phyloP scores from a whole-genome alignment of 1,140 invertebrate species.

The Matsumurasca onukii region DNA sequence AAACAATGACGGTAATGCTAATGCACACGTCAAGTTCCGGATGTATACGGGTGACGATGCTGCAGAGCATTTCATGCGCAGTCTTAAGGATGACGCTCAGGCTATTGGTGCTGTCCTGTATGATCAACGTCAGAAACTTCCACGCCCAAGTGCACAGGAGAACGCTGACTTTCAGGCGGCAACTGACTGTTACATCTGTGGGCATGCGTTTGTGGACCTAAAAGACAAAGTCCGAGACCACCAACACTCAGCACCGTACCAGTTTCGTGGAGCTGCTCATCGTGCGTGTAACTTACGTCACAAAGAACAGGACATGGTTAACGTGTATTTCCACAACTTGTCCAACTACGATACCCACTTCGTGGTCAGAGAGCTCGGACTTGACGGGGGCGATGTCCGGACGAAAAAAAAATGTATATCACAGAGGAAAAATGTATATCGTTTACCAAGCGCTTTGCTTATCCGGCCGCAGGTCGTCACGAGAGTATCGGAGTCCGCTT shows the following conservation, averaged over 20 bases:
- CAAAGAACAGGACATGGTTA: neutral
- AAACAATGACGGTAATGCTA: too few relatives aligned
- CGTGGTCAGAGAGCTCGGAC: too few relatives aligned
- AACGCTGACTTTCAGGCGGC: too few relatives aligned
- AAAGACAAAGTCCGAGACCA: too few relatives aligned
- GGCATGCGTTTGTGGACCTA: too few relatives aligned
- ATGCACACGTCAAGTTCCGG: too few relatives aligned
- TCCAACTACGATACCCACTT: neutral
- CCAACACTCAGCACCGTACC: too few relatives aligned
- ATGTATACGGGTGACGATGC: neutral
- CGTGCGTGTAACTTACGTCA: neutral
- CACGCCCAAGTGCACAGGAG: neutral
- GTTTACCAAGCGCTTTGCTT: too few relatives aligned
- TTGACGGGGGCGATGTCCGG: neutral
- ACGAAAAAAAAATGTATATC: neutral
- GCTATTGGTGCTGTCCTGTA: neutral
- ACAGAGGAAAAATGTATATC: neutral
- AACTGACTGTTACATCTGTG: neutral
- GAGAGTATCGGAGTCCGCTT: too few relatives aligned
- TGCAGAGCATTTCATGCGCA: neutral
- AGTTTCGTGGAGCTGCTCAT: neutral
- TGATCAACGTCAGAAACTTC: neutral
- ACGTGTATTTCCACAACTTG: neutral
- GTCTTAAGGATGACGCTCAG: neutral
- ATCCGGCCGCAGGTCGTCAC: too few relatives aligned